Evolutionary conservation across 2,888 invertebrate species (phyloP).

Genomic region (Papilio elwesi): DNA sequence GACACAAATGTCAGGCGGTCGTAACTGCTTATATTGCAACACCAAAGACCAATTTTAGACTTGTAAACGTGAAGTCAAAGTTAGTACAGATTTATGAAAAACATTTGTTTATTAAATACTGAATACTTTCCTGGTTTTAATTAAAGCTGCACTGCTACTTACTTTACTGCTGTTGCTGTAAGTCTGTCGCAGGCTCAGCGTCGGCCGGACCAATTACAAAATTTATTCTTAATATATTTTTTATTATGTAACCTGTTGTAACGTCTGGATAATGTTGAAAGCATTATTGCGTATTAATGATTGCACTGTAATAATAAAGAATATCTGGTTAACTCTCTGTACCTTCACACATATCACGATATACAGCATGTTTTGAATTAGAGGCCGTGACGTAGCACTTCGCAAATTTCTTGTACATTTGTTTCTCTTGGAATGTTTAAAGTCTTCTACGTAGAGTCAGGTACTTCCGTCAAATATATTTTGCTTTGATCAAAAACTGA

Average conservation of each 20-base stretch:
- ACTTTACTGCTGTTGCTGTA: too few relatives aligned
- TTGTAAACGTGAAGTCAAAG: slow-evolving; percentile 8
- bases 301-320: neutral
- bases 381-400: slow-evolving; percentile 6
- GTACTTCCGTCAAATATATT: neutral
- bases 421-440: slow-evolving; percentile 13
- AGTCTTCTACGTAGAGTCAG: neutral
- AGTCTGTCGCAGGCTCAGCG: too few relatives aligned
- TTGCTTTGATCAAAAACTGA: neutral
- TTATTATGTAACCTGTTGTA: too few relatives aligned
- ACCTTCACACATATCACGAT: neutral
- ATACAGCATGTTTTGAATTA: slow-evolving; percentile 10
- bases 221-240: too few relatives aligned
- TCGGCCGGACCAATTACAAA: too few relatives aligned
- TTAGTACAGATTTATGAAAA: slow-evolving; percentile 2
- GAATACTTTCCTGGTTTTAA: too few relatives aligned
- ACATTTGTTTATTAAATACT: neutral
- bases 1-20: slow-evolving; percentile 45
- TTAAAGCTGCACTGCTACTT: too few relatives aligned
- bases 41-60: slow-evolving; percentile 42
- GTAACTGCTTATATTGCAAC: slow-evolving; percentile 45
- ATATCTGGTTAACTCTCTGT: neutral
- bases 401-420: neutral
- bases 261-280: too few relatives aligned
- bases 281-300: too few relatives aligned